Evolutionary conservation across 2,797 vertebrate species (phyloP).

Genomic region (Dermochelys coriacea): DNA sequence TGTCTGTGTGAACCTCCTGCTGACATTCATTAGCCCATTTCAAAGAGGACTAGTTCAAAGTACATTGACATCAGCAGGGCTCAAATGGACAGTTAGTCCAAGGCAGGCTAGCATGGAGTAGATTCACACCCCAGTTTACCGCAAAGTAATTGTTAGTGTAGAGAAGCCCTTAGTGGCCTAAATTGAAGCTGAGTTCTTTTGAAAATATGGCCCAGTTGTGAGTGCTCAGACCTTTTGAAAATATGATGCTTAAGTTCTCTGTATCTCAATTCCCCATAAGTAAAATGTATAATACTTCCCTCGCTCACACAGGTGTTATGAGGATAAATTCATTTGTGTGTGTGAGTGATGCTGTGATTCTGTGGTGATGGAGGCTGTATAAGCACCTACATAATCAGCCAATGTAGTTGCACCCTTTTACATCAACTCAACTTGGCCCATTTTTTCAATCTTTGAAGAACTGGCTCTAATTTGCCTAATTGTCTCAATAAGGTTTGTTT

Average conservation of each 20-base stretch:
- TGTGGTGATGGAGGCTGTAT: background rate
- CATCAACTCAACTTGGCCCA: background rate
- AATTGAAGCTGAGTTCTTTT: background rate
- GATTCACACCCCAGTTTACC: background rate
- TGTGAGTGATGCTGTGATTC: background rate
- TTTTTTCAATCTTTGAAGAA: conserved; percentile 8
- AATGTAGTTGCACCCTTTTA: background rate
- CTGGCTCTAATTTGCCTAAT: background rate
- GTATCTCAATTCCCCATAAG: background rate
- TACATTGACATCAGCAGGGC: background rate
- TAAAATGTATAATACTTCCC: background rate
- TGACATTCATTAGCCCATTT: background rate
- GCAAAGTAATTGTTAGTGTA: background rate
- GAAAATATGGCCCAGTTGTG: background rate
- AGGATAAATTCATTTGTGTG: background rate
- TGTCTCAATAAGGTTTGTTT: conserved; percentile 18
- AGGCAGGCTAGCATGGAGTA: background rate
- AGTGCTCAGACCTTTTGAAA: background rate
- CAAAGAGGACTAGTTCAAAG: background rate
- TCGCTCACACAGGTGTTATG: background rate
- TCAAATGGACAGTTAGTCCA: background rate
- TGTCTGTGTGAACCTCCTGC: background rate
- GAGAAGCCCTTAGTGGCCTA: background rate
- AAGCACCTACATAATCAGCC: background rate
- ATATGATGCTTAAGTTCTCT: background rate